Evolutionary conservation across 2,797 vertebrate genomes (phyloP).

Genomic region (Propithecus perrieri): DNA sequence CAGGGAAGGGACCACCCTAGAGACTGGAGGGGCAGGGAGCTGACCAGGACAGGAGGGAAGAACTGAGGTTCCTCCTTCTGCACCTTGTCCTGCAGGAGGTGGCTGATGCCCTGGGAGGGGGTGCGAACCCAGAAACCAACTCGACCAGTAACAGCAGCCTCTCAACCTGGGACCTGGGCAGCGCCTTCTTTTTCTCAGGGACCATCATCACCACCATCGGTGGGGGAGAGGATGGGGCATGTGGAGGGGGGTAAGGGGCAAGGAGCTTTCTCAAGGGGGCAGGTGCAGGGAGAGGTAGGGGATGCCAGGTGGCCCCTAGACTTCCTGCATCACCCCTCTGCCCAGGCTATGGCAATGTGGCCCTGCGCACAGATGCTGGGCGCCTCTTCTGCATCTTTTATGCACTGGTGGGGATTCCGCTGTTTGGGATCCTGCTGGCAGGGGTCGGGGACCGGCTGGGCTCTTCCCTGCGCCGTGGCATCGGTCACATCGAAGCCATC

Average conservation of each 20-base stretch:
- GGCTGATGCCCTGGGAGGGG: conserved; percentile 87
- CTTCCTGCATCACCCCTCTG: not conserved
- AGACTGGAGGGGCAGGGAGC: not conserved
- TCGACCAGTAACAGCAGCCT: conserved; percentile 84
- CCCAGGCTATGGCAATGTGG: conserved; percentile 93
- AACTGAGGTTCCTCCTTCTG: conserved; percentile 57
- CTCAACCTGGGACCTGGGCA: conserved; percentile 91
- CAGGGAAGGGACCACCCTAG: not conserved
- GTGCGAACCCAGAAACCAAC: conserved; percentile 87
- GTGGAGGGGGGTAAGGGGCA: not conserved
- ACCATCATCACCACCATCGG: conserved; percentile 97
- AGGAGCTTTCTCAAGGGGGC: conserved; percentile 24
- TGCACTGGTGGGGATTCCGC: conserved; percentile 94
- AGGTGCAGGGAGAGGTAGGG: conserved; percentile 10
- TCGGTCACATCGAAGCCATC: conserved; percentile 92
- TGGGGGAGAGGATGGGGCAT: conserved; percentile 67
- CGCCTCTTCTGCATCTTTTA: conserved; percentile 95
- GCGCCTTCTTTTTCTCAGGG: conserved; percentile 95
- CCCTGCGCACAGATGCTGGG: conserved; percentile 90
- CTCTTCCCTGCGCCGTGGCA: conserved; percentile 90
- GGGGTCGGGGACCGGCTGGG: conserved; percentile 95
- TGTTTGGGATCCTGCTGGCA: conserved; percentile 95
- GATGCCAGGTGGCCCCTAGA: not conserved
- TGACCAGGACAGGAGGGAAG: not conserved
- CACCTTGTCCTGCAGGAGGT: conserved; percentile 85